phyloP scores from a whole-genome alignment of 2,888 invertebrate genomes.

The Stegophylla sp. region DNA sequence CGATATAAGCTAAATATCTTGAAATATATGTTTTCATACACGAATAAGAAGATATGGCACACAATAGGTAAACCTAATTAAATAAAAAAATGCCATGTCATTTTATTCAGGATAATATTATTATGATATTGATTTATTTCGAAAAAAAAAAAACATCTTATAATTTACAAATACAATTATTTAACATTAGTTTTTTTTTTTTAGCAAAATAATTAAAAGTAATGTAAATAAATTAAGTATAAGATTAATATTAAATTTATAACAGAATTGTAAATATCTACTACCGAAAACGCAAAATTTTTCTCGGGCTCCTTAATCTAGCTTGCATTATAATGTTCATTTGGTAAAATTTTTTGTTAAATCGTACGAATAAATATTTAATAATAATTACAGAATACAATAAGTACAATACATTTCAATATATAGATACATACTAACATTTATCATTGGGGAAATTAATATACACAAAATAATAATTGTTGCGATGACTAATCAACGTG shows the following conservation, averaged over 20 bases:
- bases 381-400: not conserved
- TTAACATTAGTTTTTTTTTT: slow-evolving; percentile 50
- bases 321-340: not conserved
- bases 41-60: slow-evolving; percentile 12
- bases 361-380: slow-evolving; percentile 4
- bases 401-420: not conserved
- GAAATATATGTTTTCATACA: slow-evolving; percentile 1
- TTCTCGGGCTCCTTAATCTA: slow-evolving; percentile 5
- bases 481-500: slow-evolving; percentile 56
- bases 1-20: not conserved
- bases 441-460: slow-evolving; percentile 4
- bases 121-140: slow-evolving; percentile 50
- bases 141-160: slow-evolving; percentile 48
- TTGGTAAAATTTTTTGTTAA: slow-evolving; percentile 40
- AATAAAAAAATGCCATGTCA: not conserved
- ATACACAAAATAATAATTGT: slow-evolving; percentile 40
- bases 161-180: slow-evolving; percentile 40
- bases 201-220: slow-evolving; percentile 37
- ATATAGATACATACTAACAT: slow-evolving; percentile 9
- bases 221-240: slow-evolving; percentile 28
- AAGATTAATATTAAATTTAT: slow-evolving; percentile 27
- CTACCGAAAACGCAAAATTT: slow-evolving; percentile 12
- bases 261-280: slow-evolving; percentile 18
- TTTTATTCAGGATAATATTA: slow-evolving; percentile 40
- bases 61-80: slow-evolving; percentile 8